Evolutionary conservation across 92 coral and sea anemone genomes (phyloP), one percentile per base, ranked within the genome.

Genomic region (Zoanthus sansibaricus): DNA sequence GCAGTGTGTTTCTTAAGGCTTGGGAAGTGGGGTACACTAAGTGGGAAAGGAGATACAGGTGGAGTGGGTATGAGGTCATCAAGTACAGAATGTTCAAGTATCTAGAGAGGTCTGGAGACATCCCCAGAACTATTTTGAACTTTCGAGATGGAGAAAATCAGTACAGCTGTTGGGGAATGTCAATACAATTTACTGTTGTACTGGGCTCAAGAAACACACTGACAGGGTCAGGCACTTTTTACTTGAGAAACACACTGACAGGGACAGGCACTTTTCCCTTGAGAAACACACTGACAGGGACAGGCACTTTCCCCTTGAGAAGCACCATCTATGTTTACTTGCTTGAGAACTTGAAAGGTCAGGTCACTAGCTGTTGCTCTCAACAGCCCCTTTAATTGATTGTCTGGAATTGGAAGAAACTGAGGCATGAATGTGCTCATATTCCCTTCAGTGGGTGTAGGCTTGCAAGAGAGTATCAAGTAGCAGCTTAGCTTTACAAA

Each of bases 391-490:
- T 72, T 64, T 51, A 84, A 48, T 56, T 73, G 88, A 44, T 48
- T 30, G 44, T 71, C 54, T 44, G 88, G 46, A 14, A 72, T 54
- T 12, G 70, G 30, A 12, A 71, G 82, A 20, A 48, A 72, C 17
- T 83, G 44, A 8, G 62, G 66, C 42, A 67, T 83, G 87, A 13
- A 84, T 45, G 54, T 66, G 58, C 31, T 84, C 88, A 3, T 18
- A 58, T 86, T 83, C 18, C 12, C 62, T 69, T 86, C 75, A 5
- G 66, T 49, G 3, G 9, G 58, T 7, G 83, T 10, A 78, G 1
- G 95, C 95, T 66, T 92, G 73, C 13, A 87, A 92, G 20, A 92
- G 89, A 44, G 93, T 86, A 30, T 92, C 92, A 7, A 88, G 77
- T 14, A 92, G 67, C 71, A 67, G 30, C 90, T 88, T 86, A 1